phyloP scores from a whole-genome alignment of 2,888 invertebrate genomes.

The Ormyrus nitidulus region DNA sequence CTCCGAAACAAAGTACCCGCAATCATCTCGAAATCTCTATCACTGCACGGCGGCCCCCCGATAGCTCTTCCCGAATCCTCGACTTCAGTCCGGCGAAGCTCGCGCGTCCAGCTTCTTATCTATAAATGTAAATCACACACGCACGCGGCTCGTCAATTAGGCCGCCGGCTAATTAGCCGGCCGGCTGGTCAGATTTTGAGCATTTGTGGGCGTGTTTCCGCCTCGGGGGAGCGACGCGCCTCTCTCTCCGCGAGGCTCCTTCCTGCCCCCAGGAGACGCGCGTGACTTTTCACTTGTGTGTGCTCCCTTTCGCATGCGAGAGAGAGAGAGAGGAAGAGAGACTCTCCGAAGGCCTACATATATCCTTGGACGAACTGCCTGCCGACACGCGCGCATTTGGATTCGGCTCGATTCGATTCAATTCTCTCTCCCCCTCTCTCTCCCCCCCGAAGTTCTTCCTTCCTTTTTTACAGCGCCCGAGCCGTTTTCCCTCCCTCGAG shows the following conservation, averaged over 20 bases:
- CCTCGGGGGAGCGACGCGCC: constrained; percentile 69
- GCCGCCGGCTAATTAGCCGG: constrained; percentile 53
- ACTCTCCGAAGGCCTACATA: constrained; percentile 57
- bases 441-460: background rate
- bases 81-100: too few species aligned
- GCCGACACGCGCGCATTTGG: constrained; percentile 63
- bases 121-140: constrained; percentile 51
- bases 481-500: constrained; percentile 70
- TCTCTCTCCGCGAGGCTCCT: constrained; percentile 8
- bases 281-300: constrained; percentile 60
- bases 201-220: constrained; percentile 64
- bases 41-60: too few species aligned
- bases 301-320: background rate
- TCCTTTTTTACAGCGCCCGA: constrained; percentile 57
- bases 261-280: constrained; percentile 59
- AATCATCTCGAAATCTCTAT: too few species aligned
- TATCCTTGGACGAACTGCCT: constrained; percentile 71
- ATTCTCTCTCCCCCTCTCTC: constrained; percentile 25
- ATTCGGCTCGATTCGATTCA: constrained; percentile 55
- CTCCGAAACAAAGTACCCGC: too few species aligned
- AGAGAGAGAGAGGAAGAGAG: background rate
- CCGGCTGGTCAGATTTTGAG: constrained; percentile 56
- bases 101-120: constrained; percentile 40
- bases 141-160: constrained; percentile 50
- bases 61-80: too few species aligned